Evolutionary conservation across 2,797 vertebrate species (phyloP).

Genomic region (Pristis pectinata): DNA sequence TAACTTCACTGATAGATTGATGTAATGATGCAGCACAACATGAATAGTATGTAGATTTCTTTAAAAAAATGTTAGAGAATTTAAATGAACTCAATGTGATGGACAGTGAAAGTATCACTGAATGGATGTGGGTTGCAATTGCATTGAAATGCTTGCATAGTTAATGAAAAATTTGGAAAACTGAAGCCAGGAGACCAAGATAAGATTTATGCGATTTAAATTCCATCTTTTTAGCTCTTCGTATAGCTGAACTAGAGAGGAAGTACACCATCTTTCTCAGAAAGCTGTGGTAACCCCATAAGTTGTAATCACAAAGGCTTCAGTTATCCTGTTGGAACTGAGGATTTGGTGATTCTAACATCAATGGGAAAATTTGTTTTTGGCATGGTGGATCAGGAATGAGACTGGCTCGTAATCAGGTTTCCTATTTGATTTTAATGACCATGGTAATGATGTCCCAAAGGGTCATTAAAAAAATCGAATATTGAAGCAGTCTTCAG

Average conservation of each 20-base stretch:
- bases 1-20: slow-evolving; percentile 15
- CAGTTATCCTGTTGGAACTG: not conserved
- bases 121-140: not conserved
- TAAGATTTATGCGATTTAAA: not conserved
- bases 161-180: not conserved
- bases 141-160: not conserved
- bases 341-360: not conserved
- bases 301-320: not conserved
- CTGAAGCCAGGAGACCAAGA: not conserved
- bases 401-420: not conserved
- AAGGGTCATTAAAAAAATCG: not conserved
- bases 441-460: slow-evolving; percentile 11
- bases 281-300: not conserved
- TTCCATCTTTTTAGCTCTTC: not conserved
- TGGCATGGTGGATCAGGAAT: not conserved
- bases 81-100: not conserved
- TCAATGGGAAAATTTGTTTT: slow-evolving; percentile 4
- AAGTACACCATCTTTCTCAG: not conserved
- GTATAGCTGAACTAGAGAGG: not conserved
- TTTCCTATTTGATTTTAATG: not conserved
- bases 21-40: slow-evolving; percentile 24
- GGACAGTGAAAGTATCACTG: not conserved
- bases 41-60: slow-evolving; percentile 20
- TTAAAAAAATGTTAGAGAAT: not conserved
- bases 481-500: not conserved